Evolutionary conservation across 2,888 invertebrate genomes (phyloP).

Genomic region (Drosophila neonasuta): DNA sequence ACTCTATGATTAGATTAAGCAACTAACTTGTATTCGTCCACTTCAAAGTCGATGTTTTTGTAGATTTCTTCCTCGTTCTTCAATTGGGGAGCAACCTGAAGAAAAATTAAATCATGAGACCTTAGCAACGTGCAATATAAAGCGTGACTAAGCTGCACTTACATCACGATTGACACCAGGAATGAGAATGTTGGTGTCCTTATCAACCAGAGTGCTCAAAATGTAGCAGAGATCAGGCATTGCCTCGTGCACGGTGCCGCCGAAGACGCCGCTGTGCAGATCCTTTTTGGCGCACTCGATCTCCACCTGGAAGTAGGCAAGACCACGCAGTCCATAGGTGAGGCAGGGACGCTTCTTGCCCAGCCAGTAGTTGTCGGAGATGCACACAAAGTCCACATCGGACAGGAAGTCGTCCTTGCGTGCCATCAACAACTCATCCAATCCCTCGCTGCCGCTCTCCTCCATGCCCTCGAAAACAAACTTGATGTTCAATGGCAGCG

Average conservation of each 20-base stretch:
- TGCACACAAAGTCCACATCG: conserved; percentile 96
- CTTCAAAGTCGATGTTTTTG: conserved; percentile 92
- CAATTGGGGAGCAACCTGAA: conserved; percentile 85
- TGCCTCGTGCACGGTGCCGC: conserved; percentile 95
- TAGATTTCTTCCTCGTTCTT: conserved; percentile 89
- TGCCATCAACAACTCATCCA: conserved; percentile 90
- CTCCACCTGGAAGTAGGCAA: conserved; percentile 95
- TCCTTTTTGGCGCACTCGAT: conserved; percentile 95
- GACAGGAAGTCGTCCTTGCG: conserved; percentile 89
- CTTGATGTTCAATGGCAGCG: conserved; percentile 89
- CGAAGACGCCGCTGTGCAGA: conserved; percentile 97
- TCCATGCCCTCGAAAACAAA: conserved; percentile 99
- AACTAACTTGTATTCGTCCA: conserved; percentile 87
- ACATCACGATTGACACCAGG: conserved; percentile 93
- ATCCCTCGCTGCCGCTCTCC: conserved; percentile 97
- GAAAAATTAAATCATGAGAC: not conserved
- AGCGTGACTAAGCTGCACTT: conserved; percentile 38
- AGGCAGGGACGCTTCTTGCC: conserved; percentile 98
- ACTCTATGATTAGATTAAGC: conserved; percentile 55
- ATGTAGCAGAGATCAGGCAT: conserved; percentile 95
- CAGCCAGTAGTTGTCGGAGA: conserved; percentile 99
- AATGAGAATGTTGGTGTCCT: conserved; percentile 92
- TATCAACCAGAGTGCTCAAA: conserved; percentile 91
- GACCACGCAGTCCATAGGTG: conserved; percentile 96
- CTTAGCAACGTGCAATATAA: conserved; percentile 24